Base-by-base conservation (phyloP, 2,797 vertebrate species). In the Pogonophryne albipinna region DNA sequence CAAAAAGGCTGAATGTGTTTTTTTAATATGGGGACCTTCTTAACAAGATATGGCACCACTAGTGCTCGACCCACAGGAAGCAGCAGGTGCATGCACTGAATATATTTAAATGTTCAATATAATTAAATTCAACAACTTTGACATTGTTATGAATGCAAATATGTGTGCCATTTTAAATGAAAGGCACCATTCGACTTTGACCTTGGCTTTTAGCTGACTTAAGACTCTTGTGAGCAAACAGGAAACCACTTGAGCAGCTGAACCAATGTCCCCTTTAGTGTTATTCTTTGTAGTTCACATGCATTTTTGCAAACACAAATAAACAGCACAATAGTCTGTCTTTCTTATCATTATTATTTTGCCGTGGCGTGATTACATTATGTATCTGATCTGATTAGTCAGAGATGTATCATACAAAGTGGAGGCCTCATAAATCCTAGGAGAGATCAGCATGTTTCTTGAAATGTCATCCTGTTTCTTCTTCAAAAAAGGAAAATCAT, bases 151-250 rank as follows among this genome's bases (percentile, higher is more conserved):
- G 71, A 16, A 49, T 23, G 58, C 20, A 53, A 45, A 65, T 17
- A 51, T 38, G 31, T 42, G 27, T 13, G 16, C 9, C 27, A 20
- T 58, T 53, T 10, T 1, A 38, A 17, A 17, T 47, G 9, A 44
- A 13, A 56, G 31, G 51, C 11, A 42, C 15, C 8, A 10, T 45
- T 78, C 4, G 10, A 75, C 45, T 6, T 45, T 60, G 50, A 59
- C 65, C 34, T 66, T 71, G 82, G 81, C 74, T 82, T 75, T 73
- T 44, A 7, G 10, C 23, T 52, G 55, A 57, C 51, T 70, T 51
- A 11, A 65, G 45, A 46, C 42, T 64, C 27, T 19, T 34, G 13
- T 45, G 45, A 62, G 51, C 50, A 47, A 57, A 62, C 31, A 52
- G 42, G 23, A 69, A 80, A 44, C 34, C 12, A 23, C 16, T 44